A percentile compares a stretch with the other conserved stretches of the same genome.
Evolutionary conservation across 2,888 invertebrate species (phyloP).

Genomic region (Cordilura impudica): DNA sequence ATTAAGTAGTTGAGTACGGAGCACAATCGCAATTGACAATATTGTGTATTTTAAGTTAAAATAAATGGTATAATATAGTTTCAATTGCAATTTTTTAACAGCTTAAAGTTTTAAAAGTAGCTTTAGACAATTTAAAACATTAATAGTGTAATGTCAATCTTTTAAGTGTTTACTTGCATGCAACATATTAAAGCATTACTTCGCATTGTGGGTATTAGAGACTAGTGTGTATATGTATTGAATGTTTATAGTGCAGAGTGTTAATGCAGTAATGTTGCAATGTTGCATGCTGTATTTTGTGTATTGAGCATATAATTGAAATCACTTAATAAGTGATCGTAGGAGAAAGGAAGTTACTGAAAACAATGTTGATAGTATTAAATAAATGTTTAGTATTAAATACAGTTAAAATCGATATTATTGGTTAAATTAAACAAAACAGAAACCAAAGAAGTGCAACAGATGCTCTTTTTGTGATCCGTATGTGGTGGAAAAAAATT

Average conservation of each 20-base stretch:
- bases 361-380: conserved; percentile 32
- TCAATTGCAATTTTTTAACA: background rate
- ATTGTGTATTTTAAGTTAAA: background rate
- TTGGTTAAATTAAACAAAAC: no score
- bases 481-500: no score
- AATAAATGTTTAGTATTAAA: background rate
- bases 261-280: conserved; percentile 8
- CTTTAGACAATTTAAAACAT: conserved; percentile 40
- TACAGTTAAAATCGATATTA: no score
- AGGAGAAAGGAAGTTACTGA: conserved; percentile 10
- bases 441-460: no score
- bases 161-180: conserved; percentile 59
- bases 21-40: background rate
- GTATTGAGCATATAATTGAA: conserved; percentile 26
- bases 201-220: background rate
- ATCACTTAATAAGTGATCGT: conserved; percentile 16
- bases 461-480: no score
- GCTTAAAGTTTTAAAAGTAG: background rate
- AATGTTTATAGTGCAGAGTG: background rate
- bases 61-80: background rate
- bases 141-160: conserved; percentile 45
- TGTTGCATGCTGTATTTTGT: conserved; percentile 46
- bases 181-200: conserved; percentile 23
- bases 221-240: conserved; percentile 4
- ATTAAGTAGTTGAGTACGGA: background rate